Conservation (phyloP, 1,140 invertebrate species). For the Trinorchestia longiramus region DNA sequence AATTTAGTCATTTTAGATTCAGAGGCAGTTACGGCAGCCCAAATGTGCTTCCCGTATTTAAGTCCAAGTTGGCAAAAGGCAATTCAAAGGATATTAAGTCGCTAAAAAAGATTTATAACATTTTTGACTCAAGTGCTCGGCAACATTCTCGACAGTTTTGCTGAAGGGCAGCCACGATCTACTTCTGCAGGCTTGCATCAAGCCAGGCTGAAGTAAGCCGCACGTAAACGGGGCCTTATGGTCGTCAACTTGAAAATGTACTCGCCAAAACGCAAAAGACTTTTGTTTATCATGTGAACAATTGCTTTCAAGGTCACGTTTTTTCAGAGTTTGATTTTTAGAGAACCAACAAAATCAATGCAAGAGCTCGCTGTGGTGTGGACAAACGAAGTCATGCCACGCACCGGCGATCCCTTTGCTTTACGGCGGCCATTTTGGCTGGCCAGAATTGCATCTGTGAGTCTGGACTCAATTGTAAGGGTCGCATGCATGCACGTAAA, state of each 20-base stretch:
- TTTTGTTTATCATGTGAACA: background rate
- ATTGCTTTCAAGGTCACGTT: background rate
- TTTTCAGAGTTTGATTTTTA: background rate
- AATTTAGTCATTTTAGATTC: background rate
- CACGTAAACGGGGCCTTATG: too few relatives aligned
- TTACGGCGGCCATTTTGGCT: slow-evolving; percentile 16
- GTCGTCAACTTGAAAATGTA: too few relatives aligned
- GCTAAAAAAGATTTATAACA: background rate
- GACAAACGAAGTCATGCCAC: background rate
- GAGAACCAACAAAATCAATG: background rate
- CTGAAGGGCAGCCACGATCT: background rate
- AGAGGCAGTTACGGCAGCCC: background rate
- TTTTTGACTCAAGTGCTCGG: background rate
- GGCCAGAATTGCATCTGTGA: background rate
- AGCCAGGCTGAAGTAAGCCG: too few relatives aligned
- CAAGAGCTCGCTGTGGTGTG: background rate
- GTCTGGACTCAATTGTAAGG: background rate
- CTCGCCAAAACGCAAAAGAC: background rate
- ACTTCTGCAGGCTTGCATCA: background rate
- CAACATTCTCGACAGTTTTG: background rate
- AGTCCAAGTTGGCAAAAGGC: background rate
- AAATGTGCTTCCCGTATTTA: background rate
- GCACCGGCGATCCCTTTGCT: slow-evolving; percentile 13
- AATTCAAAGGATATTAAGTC: too few relatives aligned
- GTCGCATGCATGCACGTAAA: background rate